phyloP scores from a whole-genome alignment of 1,140 invertebrate species.

The Lasioglossum baleicum region DNA sequence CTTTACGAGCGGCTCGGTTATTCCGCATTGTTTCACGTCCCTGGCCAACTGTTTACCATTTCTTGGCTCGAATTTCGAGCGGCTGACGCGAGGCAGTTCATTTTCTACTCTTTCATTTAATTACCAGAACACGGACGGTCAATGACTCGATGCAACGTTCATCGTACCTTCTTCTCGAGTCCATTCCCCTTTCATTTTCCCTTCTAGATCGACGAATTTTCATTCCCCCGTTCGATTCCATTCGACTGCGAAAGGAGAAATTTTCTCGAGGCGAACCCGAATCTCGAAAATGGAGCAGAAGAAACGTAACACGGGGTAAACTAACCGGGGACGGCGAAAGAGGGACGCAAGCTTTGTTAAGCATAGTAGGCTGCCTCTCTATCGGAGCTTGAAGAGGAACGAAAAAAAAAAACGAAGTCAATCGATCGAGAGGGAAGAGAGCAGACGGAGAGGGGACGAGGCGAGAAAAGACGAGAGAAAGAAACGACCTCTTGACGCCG shows the following conservation, averaged over 20 bases:
- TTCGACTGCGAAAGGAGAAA: too few species aligned
- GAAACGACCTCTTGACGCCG: slow-evolving; percentile 9
- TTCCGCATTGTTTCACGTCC: slow-evolving; percentile 7
- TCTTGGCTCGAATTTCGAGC: neutral
- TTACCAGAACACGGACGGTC: too few species aligned
- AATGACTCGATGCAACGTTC: too few species aligned
- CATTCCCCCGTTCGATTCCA: neutral
- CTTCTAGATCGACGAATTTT: too few species aligned
- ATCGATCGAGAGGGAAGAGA: neutral
- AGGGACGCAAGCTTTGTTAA: neutral
- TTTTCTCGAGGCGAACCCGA: too few species aligned
- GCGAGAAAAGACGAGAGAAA: neutral
- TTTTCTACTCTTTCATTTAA: neutral
- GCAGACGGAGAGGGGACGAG: slow-evolving; percentile 8
- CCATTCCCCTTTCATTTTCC: too few species aligned
- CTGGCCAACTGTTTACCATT: neutral
- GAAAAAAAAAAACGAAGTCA: neutral
- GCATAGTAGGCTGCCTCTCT: neutral
- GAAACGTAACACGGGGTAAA: neutral
- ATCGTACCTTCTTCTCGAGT: too few species aligned
- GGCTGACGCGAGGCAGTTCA: neutral
- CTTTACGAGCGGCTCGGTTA: slow-evolving; percentile 4
- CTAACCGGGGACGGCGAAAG: neutral
- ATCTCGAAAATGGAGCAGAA: neutral
- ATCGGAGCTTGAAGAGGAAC: neutral